Base-by-base conservation (phyloP, 2,888 invertebrate species). In the Nineta flava region DNA sequence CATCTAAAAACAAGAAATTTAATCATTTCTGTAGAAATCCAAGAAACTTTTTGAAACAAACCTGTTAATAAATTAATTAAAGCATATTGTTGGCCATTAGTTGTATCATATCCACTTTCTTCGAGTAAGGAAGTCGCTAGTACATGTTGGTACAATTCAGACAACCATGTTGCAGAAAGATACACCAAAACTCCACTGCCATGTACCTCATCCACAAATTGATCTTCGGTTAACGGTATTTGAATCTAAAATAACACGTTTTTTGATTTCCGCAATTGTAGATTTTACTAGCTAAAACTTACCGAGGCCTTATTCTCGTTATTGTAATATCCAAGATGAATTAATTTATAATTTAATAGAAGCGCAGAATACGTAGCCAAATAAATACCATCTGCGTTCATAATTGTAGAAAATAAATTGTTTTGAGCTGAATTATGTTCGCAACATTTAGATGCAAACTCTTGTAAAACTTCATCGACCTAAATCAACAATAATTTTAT, bases 371-470 rank as follows among this genome's bases (percentile, higher is more conserved):
- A 92, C 0, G 90, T 87, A 1, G 93, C 88, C 53, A 94, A 68
- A 62, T 95, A 95, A 40, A 95, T 86, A 17, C 94, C 94, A 67
- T 95, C 95, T 1, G 93, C 94, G 65, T 95, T 95, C 73, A 95
- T 86, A 43, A 90, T 85, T 34, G 83, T 83, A 2, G 79, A 70
- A 3, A 79, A 74, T 42, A 79, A 75, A 1, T 74, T 76, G 1
- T 74, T 76, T 58, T 66, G 66, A 2, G 81, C 75, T 58, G 80
- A 78, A 64, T 76, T 79, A 74, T 87, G 81, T 69, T 91, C 84
- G 65, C 93, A 94, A 58, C 91, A 88, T 54, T 85, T 81, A 0
- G 93, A 92, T 2, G 94, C 86, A 60, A 94, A 94, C 62, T 87
- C 85, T 67, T 93, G 92, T 65, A 95, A 74, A 0, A 87, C 84